A percentile compares a stretch with the other conserved stretches of the same genome.
Evolutionary conservation across 2,888 invertebrate species (phyloP).

Genomic region (Metallyticus violacea): DNA sequence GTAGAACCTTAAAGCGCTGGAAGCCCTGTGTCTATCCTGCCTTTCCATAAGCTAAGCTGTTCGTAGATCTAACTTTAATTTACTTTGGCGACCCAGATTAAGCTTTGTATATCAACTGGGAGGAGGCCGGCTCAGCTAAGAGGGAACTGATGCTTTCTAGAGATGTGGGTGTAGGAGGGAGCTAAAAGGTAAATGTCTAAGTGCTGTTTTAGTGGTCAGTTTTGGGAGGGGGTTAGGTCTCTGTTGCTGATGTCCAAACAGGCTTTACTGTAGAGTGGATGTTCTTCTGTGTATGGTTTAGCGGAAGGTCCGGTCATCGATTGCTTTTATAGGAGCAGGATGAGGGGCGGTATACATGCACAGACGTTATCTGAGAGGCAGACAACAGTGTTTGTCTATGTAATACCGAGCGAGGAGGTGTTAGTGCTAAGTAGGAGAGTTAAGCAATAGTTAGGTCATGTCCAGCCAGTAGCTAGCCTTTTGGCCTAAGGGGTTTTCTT

Average conservation of each 20-base stretch:
- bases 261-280: conserved; percentile 12
- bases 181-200: conserved; percentile 21
- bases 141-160: conserved; percentile 15
- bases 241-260: conserved; percentile 17
- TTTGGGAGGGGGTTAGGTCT: background rate
- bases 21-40: no score
- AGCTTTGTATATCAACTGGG: conserved; percentile 16
- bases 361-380: background rate
- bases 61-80: conserved; percentile 19
- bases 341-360: background rate
- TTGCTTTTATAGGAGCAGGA: conserved; percentile 5
- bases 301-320: conserved; percentile 3
- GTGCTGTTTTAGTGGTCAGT: conserved; percentile 20
- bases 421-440: conserved; percentile 9
- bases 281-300: conserved; percentile 13
- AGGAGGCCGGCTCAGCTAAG: background rate
- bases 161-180: conserved; percentile 6
- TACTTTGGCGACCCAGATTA: conserved; percentile 20
- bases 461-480: background rate
- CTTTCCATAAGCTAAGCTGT: conserved; percentile 12
- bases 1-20: background rate
- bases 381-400: conserved; percentile 17
- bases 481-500: conserved; percentile 6
- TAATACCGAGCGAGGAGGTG: background rate
- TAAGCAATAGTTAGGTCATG: conserved; percentile 16